Percentiles rank a stretch among this genome's conserved stretches.
phyloP scores from a whole-genome alignment of 2,888 invertebrate species.

The Cataglyphis rosenhaueri region DNA sequence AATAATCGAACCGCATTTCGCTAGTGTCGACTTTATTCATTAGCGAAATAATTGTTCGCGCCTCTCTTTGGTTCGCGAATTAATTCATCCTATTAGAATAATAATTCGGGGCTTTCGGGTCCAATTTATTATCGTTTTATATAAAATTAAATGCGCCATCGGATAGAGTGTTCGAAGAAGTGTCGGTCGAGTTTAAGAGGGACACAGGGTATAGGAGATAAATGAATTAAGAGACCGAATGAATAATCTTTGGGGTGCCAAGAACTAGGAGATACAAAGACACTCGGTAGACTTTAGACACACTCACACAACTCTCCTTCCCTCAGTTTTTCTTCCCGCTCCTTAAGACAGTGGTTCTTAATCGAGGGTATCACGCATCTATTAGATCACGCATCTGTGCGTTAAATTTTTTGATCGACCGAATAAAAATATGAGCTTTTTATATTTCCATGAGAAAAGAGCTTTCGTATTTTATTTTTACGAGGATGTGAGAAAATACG shows the following conservation, averaged over 20 bases:
- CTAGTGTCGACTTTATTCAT: background rate
- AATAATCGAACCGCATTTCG: constrained; percentile 13
- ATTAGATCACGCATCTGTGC: background rate
- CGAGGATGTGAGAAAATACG: background rate
- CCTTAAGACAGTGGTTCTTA: constrained; percentile 43
- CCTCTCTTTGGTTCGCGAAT: background rate
- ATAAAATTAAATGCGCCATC: constrained; percentile 32
- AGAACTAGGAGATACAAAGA: constrained; percentile 65
- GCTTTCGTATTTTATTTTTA: background rate
- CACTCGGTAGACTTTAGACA: constrained; percentile 58
- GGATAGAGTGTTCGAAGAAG: constrained; percentile 9
- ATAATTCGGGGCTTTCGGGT: constrained; percentile 33
- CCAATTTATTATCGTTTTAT: constrained; percentile 42
- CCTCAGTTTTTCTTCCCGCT: background rate
- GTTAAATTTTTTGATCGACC: background rate
- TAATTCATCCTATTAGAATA: constrained; percentile 41
- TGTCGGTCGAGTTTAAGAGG: constrained; percentile 45
- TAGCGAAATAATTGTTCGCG: constrained; percentile 33
- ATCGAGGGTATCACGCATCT: background rate
- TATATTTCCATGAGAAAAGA: background rate
- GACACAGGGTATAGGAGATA: constrained; percentile 65
- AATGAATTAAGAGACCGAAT: constrained; percentile 75
- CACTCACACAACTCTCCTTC: constrained; percentile 58
- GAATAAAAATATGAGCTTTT: background rate
- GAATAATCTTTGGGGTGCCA: constrained; percentile 69